Evolutionary conservation across 2,113 vertebrate genomes (phyloP), one percentile per base, ranked within the genome.

Genomic region (Acinonyx jubatus): DNA sequence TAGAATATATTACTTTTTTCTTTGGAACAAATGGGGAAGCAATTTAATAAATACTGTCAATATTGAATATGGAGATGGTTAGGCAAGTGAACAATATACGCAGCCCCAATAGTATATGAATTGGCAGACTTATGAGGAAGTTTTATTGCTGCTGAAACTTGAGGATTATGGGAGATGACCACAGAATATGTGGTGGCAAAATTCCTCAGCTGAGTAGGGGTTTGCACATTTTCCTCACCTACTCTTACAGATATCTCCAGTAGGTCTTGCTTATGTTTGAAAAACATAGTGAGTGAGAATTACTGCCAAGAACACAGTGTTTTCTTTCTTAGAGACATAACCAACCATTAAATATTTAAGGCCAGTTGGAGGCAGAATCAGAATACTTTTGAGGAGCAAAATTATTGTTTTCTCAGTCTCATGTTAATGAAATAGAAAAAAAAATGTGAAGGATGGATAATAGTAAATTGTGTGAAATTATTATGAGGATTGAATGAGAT

Each of bases 401-500:
- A 91, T 57, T 27, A 93, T 9, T 57, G 12, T 71, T 11, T 78
- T 90, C 81, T 95, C 41, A 87, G 65, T 87, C 74, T 86, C 27
- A 61, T 68, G 31, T 83, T 89, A 95, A 48, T 69, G 90, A 78
- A 87, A 45, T 38, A 68, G 80, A 89, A 50, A 48, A 55, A 61
- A 61, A 61, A 55, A 25, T 81, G 27, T 66, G 45, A 95, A 78
- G 18, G 23, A 83, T 38, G 8, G 45, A 65, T 81, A 38, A 57
- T 87, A 90, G 50, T 78, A 93, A 50, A 84, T 81, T 87, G 41
- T n/a, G 23, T 68, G 50, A 90, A 21, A 27, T 68, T 89, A 63
- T 81, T 74, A 95, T 61, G 68, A 86, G 36, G 36, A 86, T 68
- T 36, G 85, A 86, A 85, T 80, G 73, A 95, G n/a, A 82, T 65